Evolutionary conservation across 2,113 vertebrate species (phyloP), one percentile per base, ranked within the genome.

Genomic region (Struthidea cinerea): DNA sequence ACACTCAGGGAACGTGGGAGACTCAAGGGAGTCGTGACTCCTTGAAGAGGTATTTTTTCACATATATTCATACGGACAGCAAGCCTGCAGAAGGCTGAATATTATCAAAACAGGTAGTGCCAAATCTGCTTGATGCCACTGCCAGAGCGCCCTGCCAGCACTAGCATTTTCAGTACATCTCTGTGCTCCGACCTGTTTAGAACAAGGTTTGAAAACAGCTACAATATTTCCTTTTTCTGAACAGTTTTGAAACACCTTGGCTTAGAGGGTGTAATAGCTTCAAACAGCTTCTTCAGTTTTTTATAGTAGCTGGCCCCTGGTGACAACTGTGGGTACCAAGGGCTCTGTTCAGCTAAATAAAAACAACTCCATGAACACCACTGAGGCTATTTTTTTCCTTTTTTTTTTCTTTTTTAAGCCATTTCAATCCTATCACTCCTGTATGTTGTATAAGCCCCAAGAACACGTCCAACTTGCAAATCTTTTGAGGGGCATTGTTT

Each of bases 401-500:
- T 24, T 32, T 15, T 20, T 12, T 30, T 57, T 33, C n/a, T n/a
- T 49, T 42, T 60, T 60, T 15, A 33, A 39, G 8, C 2, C 7
- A 23, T 77, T 79, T 65, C 37, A 61, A 8, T 30, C 33, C 20
- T 42, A 18, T 57, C 10, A 32, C 6, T 56, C 6, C 30, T 22
- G 3, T 30, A 32, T 6, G 5, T 32, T 57, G 28, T n/a, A 59
- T 39, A 75, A 89, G 8, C 5, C 16, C 42, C 11, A 46, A 69
- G 65, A 79, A 46, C 22, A 33, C 0, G 0, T 3, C 37, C 26
- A 79, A 7, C 30, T 80, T 21, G 0, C 27, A 59, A 18, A 4
- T 46, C 44, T 78, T 80, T 42, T 0, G 0, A 35, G 27, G 9
- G 18, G 0, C 16, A 23, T 59, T 4, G 2, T 19, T 90, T 86